Evolutionary conservation across 2,113 vertebrate species (phyloP).

Genomic region (Antigone vipio): DNA sequence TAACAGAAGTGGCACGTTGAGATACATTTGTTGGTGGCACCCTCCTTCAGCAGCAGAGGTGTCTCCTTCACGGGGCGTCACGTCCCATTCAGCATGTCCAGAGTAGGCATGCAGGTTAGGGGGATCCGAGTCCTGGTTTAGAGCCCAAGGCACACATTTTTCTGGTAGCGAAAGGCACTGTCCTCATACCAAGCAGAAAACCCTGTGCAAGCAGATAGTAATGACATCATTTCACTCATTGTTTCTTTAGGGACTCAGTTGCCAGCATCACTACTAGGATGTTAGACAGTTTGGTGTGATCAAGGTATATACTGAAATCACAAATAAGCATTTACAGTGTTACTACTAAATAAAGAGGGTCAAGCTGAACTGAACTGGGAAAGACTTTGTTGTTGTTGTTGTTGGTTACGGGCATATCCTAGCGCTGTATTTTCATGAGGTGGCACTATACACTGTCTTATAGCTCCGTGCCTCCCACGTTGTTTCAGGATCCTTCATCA

Average conservation of each 20-base stretch:
- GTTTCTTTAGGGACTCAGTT: background rate
- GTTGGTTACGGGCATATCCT: slow-evolving; percentile 39
- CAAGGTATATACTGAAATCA: background rate
- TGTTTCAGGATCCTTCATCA: slow-evolving; percentile 89
- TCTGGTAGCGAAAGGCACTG: background rate
- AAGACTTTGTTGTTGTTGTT: background rate
- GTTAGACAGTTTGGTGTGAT: background rate
- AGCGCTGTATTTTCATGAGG: slow-evolving; percentile 63
- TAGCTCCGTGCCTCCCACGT: slow-evolving; percentile 80
- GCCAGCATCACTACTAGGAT: background rate
- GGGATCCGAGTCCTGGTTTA: background rate
- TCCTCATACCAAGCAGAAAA: background rate
- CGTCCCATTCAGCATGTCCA: background rate
- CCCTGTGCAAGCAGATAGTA: background rate
- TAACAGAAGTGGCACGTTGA: background rate
- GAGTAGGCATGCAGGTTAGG: background rate
- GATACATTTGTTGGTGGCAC: background rate
- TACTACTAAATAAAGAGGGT: background rate
- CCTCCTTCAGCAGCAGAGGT: background rate
- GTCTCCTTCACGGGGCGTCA: background rate
- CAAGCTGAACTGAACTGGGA: background rate
- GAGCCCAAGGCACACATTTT: background rate
- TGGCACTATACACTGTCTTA: slow-evolving; percentile 73
- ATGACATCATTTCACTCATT: background rate
- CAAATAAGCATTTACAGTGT: background rate